A percentile compares a stretch with the other conserved stretches of the same genome.
These are phyloP conservation scores for Physella acuta DNA, from an alignment of 1,140 invertebrate genomes.

Conservation along the genomic window DNA sequence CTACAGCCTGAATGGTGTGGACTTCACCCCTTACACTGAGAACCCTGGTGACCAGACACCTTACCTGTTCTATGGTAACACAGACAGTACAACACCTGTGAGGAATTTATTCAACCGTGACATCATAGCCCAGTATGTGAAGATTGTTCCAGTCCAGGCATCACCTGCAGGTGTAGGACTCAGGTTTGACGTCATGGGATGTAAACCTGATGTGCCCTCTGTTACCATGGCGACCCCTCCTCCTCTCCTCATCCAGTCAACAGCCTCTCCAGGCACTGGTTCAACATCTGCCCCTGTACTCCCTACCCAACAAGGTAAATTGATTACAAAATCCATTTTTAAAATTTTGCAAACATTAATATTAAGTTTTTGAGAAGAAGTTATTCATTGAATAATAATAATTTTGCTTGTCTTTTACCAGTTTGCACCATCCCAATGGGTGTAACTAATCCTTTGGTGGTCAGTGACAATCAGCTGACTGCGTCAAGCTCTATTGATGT, in stretches of 20 bases:
- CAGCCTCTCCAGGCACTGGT: background rate
- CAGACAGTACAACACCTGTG: slow-evolving; percentile 34
- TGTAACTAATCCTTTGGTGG: slow-evolving; percentile 35
- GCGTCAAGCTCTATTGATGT: slow-evolving; percentile 34
- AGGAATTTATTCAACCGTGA: slow-evolving; percentile 41
- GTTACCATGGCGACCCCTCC: background rate
- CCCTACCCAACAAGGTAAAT: no score
- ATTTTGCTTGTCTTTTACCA: slow-evolving; percentile 31
- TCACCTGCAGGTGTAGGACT: slow-evolving; percentile 25
- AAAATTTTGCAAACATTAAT: no score
- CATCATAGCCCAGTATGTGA: slow-evolving; percentile 39
- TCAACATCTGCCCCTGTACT: no score
- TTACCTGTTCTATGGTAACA: slow-evolving; percentile 37
- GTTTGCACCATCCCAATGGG: slow-evolving; percentile 46
- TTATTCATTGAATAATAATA: no score
- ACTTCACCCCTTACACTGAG: slow-evolving; percentile 33
- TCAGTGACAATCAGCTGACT: slow-evolving; percentile 37
- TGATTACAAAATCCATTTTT: no score
- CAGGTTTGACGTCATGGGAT: slow-evolving; percentile 42
- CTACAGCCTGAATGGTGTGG: slow-evolving; percentile 41
- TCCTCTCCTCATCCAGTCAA: background rate
- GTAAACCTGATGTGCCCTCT: slow-evolving; percentile 27
- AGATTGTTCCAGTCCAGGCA: slow-evolving; percentile 29
- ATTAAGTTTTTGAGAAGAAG: no score
- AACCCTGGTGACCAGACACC: slow-evolving; percentile 24